Evolutionary conservation across 2,888 invertebrate species (phyloP), one percentile per base, ranked within the genome.

Genomic region (Lycocerus yunnanus): DNA sequence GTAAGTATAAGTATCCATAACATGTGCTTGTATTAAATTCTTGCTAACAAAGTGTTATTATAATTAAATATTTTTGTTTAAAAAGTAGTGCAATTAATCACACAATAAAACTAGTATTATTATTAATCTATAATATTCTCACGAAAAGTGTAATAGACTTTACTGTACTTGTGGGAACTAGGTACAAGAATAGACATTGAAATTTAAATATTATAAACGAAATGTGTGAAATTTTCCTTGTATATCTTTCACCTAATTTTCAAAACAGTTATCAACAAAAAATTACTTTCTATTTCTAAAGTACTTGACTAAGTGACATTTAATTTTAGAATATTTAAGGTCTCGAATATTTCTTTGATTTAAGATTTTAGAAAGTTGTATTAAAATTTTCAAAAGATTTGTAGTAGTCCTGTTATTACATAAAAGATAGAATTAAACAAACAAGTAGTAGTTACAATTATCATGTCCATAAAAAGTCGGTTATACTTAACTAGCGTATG

Each of bases 181-280:
- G 63, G 69, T 63, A 43, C n/a, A 63, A n/a, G 27, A 43, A 70
- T 24, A 14, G 15, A 27, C 16, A 20, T 14, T 61, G 63, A 63
- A 63, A 60, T 61, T 43, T 43, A 43, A 43, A 70, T 21, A 16
- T 18, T 65, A 43, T 70, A 58, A 65, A 63, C 63, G 13, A 70
- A 69, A 65, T 61, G 69, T 70, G 69, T 65, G 69, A 70, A 65
- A 70, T 43, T 70, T 63, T 70, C 10, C 18, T 27, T 63, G 58
- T 20, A 70, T 70, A 70, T 70, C 69, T 70, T 70, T 70, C 69
- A 70, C 69, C 69, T 70, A 65, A 70, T 63, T 70, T 70, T 69
- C 15, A 24, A 15, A 3, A 61, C 16, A 20, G 16, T 61, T 61
- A 59, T 61, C 24, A 63, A 70, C 58, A 15, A 20, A 63, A 63